Conservation (phyloP, 2,113 vertebrate genomes). For the Octodon degus region DNA sequence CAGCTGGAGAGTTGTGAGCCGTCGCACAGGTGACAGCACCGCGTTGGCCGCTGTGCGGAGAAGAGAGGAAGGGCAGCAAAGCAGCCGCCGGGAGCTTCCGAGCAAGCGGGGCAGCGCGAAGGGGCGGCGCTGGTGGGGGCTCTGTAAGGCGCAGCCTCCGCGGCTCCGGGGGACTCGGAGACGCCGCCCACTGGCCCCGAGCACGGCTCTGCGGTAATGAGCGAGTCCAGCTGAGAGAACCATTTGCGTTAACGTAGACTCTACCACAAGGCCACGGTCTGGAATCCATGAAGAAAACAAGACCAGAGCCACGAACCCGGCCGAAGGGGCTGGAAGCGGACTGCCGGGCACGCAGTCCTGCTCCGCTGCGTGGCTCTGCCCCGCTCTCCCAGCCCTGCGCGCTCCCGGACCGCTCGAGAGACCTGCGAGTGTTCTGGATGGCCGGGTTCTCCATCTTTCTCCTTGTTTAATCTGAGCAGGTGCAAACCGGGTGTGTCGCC, state of each 20-base stretch:
- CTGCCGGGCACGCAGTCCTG: rapidly evolving
- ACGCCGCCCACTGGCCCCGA: rapidly evolving
- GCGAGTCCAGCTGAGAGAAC: not conserved
- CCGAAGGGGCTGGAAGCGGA: not conserved
- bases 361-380: not conserved
- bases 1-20: not conserved
- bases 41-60: not conserved
- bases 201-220: not conserved
- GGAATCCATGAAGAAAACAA: not conserved
- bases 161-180: rapidly evolving
- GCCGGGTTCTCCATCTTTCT: not conserved
- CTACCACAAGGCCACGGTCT: not conserved
- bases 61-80: not conserved
- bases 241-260: not conserved
- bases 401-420: not conserved
- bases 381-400: not conserved
- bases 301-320: not conserved
- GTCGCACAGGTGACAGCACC: not conserved
- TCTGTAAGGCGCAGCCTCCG: not conserved
- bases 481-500: not conserved
- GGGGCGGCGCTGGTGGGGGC: not conserved
- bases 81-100: not conserved
- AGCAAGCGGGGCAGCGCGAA: rapidly evolving
- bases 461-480: not conserved
- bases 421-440: not conserved